A percentile compares a stretch with the other conserved stretches of the same genome.
Conservation (phyloP, 2,797 vertebrate species). For the Hippocampus kuda region DNA sequence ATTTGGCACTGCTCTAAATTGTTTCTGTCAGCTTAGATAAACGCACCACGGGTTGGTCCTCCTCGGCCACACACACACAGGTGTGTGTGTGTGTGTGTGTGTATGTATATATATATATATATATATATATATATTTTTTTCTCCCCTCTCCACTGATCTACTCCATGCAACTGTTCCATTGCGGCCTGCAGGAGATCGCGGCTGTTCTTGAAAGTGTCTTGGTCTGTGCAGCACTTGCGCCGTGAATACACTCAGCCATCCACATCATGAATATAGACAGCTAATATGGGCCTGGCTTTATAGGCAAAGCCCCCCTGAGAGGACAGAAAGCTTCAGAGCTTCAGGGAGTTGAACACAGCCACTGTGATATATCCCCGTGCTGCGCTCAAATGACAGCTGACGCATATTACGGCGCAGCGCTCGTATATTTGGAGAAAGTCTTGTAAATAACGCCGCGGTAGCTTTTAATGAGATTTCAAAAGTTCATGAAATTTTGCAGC, state of each 20-base stretch:
- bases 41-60: conserved; percentile 58
- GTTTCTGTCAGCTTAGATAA: conserved; percentile 70
- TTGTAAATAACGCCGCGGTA: neutral
- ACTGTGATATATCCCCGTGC: neutral
- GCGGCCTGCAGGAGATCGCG: neutral
- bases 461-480: neutral
- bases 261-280: conserved; percentile 44
- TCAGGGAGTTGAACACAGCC: neutral
- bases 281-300: conserved; percentile 32
- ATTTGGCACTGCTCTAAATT: conserved; percentile 63
- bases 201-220: conserved; percentile 12
- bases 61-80: conserved; percentile 30
- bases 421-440: neutral
- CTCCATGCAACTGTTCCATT: neutral
- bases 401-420: neutral
- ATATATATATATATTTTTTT: neutral
- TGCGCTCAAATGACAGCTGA: neutral
- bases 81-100: too few relatives aligned
- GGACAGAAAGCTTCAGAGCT: neutral
- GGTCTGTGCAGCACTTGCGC: neutral
- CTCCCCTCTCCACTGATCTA: neutral
- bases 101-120: neutral
- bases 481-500: neutral
- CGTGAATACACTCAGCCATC: conserved; percentile 43
- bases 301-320: conserved; percentile 11